Conservation (phyloP, 2,888 invertebrate genomes). For the Troides aeacus region DNA sequence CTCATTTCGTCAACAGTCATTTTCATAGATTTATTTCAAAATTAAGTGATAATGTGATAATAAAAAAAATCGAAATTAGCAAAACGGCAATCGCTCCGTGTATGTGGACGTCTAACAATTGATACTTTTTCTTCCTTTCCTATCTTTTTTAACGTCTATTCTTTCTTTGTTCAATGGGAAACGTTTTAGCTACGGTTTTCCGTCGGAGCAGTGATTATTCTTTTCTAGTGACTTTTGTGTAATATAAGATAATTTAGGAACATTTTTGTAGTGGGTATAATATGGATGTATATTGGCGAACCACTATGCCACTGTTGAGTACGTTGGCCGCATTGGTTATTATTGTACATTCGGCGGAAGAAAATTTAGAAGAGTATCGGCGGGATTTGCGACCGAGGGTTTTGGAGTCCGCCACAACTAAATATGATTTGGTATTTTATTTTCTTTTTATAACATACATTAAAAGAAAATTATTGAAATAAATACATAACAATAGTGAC, state of each 20-base stretch:
- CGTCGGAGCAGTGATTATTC: not conserved
- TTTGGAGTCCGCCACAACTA: slow-evolving; percentile 50
- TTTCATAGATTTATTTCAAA: slow-evolving; percentile 50
- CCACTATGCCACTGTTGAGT: slow-evolving; percentile 68
- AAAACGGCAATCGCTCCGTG: slow-evolving; percentile 32
- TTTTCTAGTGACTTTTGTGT: slow-evolving; percentile 29
- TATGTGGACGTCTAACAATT: slow-evolving; percentile 33
- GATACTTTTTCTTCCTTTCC: slow-evolving; percentile 45
- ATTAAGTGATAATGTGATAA: slow-evolving; percentile 59
- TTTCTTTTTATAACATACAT: not conserved
- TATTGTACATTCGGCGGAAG: slow-evolving; percentile 70
- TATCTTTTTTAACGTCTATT: slow-evolving; percentile 46
- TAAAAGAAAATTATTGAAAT: too few species aligned
- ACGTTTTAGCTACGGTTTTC: not conserved
- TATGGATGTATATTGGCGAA: slow-evolving; percentile 69
- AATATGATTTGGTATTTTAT: slow-evolving; percentile 58
- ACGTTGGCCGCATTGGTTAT: slow-evolving; percentile 74
- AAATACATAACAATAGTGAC: too few species aligned
- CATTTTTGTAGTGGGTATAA: slow-evolving; percentile 48
- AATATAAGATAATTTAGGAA: slow-evolving; percentile 26
- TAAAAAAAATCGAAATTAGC: slow-evolving; percentile 40
- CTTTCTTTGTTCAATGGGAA: slow-evolving; percentile 33
- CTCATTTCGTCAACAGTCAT: slow-evolving; percentile 39
- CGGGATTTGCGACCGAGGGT: slow-evolving; percentile 55
- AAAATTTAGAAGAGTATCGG: slow-evolving; percentile 57